A percentile compares a stretch with the other conserved stretches of the same genome.
Conservation (phyloP, 2,113 vertebrate species). For the Isurus oxyrinchus region DNA sequence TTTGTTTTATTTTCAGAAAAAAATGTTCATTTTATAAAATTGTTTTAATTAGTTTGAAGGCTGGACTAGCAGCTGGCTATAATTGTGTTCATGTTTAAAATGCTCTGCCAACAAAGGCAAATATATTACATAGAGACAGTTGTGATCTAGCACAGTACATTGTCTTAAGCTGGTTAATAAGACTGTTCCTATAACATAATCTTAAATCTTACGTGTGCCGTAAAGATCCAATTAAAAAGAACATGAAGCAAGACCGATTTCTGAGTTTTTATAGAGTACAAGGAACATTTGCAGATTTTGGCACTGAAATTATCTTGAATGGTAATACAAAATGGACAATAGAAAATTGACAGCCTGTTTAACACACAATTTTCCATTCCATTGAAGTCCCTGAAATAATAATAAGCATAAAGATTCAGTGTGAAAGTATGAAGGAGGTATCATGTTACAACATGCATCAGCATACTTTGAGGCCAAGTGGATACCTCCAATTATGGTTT, state of each 20-base stretch:
- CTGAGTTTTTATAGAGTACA: background rate
- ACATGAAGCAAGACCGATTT: conserved; percentile 36
- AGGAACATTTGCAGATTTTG: background rate
- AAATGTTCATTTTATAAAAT: conserved; percentile 50
- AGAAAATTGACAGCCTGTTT: background rate
- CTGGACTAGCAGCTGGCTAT: conserved; percentile 38
- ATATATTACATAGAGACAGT: background rate
- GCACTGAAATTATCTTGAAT: background rate
- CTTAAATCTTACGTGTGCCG: conserved; percentile 68
- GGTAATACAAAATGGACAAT: background rate
- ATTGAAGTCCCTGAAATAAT: background rate
- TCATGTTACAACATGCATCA: background rate
- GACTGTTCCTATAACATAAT: conserved; percentile 59
- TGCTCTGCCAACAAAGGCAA: conserved; percentile 44
- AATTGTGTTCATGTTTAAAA: conserved; percentile 51
- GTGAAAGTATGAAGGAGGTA: background rate
- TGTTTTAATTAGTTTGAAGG: conserved; percentile 51
- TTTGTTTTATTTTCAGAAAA: conserved; percentile 43
- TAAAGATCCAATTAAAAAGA: conserved; percentile 66
- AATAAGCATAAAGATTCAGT: background rate
- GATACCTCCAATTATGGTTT: background rate
- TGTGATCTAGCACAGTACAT: conserved; percentile 37
- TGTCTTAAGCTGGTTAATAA: conserved; percentile 44
- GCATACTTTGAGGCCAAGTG: background rate
- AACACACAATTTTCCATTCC: background rate